Evolutionary conservation across 2,797 vertebrate genomes (phyloP).

Genomic region (Coreius guichenoti): DNA sequence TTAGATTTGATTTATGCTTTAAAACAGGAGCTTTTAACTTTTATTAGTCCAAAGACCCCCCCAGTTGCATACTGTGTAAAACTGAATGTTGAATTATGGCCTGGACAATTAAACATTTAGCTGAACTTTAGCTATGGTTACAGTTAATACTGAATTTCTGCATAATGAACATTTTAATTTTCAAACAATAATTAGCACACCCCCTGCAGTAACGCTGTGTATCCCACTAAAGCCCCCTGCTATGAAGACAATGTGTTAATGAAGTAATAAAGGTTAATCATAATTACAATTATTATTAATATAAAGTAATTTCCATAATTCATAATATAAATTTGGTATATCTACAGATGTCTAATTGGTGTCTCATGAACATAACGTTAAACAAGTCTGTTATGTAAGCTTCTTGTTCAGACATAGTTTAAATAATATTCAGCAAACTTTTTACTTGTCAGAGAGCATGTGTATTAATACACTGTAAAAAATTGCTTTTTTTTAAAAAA

Average conservation of each 20-base stretch:
- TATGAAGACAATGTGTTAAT: neutral
- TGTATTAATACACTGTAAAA: neutral
- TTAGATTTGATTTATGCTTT: neutral
- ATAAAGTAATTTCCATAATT: neutral
- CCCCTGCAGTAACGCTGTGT: neutral
- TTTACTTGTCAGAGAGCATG: neutral
- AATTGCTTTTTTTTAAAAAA: neutral
- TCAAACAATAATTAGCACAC: neutral
- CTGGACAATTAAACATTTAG: too few species aligned
- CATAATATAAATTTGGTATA: neutral
- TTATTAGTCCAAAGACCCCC: neutral
- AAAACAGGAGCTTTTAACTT: neutral
- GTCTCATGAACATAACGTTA: neutral
- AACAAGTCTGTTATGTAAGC: too few species aligned
- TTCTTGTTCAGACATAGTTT: neutral
- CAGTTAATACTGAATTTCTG: neutral
- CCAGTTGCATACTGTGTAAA: neutral
- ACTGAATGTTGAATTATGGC: neutral
- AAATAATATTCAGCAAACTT: neutral
- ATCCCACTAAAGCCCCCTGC: neutral
- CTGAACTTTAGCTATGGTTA: neutral
- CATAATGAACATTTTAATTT: neutral
- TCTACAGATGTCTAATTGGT: neutral
- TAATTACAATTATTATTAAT: neutral
- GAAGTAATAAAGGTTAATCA: neutral